Base-by-base conservation (phyloP, 1,140 invertebrate genomes). In the Manduca sexta region DNA sequence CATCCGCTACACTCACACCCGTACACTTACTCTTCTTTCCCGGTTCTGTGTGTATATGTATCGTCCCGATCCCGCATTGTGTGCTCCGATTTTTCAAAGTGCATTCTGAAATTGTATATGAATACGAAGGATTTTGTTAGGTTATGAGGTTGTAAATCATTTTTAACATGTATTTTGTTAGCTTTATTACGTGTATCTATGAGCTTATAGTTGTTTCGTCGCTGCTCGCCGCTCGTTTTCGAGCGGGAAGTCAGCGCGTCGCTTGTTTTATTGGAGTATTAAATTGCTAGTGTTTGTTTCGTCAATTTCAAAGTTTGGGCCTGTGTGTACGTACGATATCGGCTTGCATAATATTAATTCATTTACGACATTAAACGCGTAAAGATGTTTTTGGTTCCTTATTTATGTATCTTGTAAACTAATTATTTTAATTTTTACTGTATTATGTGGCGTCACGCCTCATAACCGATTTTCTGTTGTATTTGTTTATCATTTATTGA, bases 81-180 rank as follows among this genome's bases (percentile, higher is more conserved):
- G 64, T 69, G 67, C 57, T 63, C 62, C 49, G 48, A 59, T 64
- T 53, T 61, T 56, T 52, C 52, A 61, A 56, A 59, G 60, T 70
- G 61, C 65, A 61, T 50, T 63, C 42, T 12, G 11, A 34, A 45
- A 45, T 34, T 45, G 30, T 77, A 76, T 54, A 79, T 74, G 76
- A 65, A 71, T 64, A 69, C 34, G 63, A 73, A 61, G 60, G 54
- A 54, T 75, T 78, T 79, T 75, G 75, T 83, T 83, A 83, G 74
- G 74, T 84, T 83, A 76, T 75, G 73, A 79, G 74, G 77, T 83
- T 83, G 77, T 84, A 83, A 83, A 84, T 84, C 75, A 81, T 84
- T 84, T 80, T 74, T 79, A 81, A 72, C 65, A 51, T 81, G 68
- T 81, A 75, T 72, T 82, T 83, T 81, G 69, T 83, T 81, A 81